A percentile compares a stretch with the other conserved stretches of the same genome.
These are phyloP conservation scores for Melanophora roralis DNA, from an alignment of 2,888 invertebrate species.

Conservation along the genomic window DNA sequence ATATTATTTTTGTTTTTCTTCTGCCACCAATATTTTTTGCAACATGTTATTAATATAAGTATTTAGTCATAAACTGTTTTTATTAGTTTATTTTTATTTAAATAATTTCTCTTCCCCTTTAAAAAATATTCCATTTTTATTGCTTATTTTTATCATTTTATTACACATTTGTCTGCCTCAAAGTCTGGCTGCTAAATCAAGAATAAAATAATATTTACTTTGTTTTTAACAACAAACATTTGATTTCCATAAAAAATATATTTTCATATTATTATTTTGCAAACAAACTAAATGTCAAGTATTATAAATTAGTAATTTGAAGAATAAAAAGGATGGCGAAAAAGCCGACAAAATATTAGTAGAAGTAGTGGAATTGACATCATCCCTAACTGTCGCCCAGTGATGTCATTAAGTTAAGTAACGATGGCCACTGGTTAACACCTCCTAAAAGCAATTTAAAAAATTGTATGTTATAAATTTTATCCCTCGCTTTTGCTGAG, in stretches of 20 bases:
- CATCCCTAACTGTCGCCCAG: no score
- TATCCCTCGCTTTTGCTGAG: no score
- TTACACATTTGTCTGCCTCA: constrained; percentile 44
- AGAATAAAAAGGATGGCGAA: no score
- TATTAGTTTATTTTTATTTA: neutral
- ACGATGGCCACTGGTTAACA: no score
- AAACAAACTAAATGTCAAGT: constrained; percentile 23
- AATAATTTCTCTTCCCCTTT: neutral
- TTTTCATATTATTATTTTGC: neutral
- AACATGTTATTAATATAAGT: constrained; percentile 31
- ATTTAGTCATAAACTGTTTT: neutral
- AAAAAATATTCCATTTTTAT: neutral
- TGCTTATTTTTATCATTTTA: constrained; percentile 20
- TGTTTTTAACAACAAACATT: constrained; percentile 2
- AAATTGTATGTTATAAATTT: no score
- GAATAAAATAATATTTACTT: constrained; percentile 3
- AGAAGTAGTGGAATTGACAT: no score
- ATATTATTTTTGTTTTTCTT: constrained; percentile 4
- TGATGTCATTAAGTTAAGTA: no score
- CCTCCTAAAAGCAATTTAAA: no score
- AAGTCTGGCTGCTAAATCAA: constrained; percentile 29
- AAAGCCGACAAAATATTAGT: constrained; percentile 28
- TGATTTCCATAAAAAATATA: constrained; percentile 24
- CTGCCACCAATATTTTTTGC: constrained; percentile 9
- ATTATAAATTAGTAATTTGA: constrained; percentile 21